Evolutionary conservation across 1,140 invertebrate species (phyloP), one percentile per base, ranked within the genome.

Genomic region (Lordiphosa stackelbergi): DNA sequence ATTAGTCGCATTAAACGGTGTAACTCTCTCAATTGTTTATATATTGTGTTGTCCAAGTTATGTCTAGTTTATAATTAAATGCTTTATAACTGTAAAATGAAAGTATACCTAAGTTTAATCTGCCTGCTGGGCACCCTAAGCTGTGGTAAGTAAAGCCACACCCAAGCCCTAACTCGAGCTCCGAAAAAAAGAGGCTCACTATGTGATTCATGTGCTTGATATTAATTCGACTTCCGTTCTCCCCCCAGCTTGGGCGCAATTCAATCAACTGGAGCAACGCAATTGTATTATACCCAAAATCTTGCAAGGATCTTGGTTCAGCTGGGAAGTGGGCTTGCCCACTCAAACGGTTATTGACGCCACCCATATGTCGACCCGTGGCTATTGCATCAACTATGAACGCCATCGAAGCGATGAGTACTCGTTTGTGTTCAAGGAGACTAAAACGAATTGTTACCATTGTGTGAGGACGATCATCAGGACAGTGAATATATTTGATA

Each of bases 401-500:
- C 91, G 92, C 66, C 92, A 94, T 66, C 92, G 90, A 69, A 92
- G 94, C 85, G 92, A 94, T 5, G 96, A 96, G 88, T 96, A 95
- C 70, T 96, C 95, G 1, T 93, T 97, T 88, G 91, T 97, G 1
- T 95, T 97, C 66, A 88, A 91, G 73, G 90, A 91, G 42, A 88
- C 89, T 9, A 64, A 88, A 4, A 71, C 89, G 8, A 88, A 90
- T 13, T 98, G 96, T 85, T 96, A 94, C 83, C 92, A 93, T 70
- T 98, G 96, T 88, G 93, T 97, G 0, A 93, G 95, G 74, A 88
- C 97, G 4, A 88, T 96, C 49, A 93, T 97, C 6, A 89, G 96
- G 41, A 98, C 96, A 8, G 90, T 97, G 0, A 98, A 97, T 90
- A 93, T 98, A 13, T 86, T 97, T 55, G 95, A 97, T 68, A 97